A percentile compares a stretch with the other conserved stretches of the same genome.
Conservation (phyloP, 2,888 invertebrate species). For the Muscina levida region DNA sequence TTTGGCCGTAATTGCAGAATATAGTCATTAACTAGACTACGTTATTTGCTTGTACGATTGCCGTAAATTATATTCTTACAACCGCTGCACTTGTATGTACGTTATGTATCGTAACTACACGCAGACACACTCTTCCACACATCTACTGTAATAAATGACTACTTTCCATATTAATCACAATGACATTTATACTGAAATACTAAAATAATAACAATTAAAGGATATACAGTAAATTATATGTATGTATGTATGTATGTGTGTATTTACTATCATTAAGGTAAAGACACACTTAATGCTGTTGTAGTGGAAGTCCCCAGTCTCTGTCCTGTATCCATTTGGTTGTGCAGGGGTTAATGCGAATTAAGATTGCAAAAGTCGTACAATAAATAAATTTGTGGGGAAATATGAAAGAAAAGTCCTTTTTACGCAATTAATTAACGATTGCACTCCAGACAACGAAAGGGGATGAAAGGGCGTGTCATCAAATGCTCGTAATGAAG, state of each 20-base stretch:
- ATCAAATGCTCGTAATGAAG: conserved; percentile 54
- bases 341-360: conserved; percentile 3
- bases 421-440: conserved; percentile 75
- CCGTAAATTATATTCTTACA: background rate
- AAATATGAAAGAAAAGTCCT: conserved; percentile 58
- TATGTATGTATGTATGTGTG: conserved; percentile 3
- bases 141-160: background rate
- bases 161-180: conserved; percentile 35
- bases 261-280: conserved; percentile 43
- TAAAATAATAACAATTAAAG: conserved; percentile 13
- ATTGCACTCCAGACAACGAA: conserved; percentile 70
- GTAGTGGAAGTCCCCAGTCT: background rate
- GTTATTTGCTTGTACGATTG: too few species aligned
- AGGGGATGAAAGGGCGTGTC: conserved; percentile 20
- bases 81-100: background rate
- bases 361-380: conserved; percentile 45
- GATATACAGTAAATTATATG: background rate
- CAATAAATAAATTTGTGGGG: conserved; percentile 54
- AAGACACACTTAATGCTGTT: conserved; percentile 20
- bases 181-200: conserved; percentile 32
- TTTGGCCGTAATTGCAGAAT: too few species aligned
- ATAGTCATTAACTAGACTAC: too few species aligned
- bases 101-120: background rate
- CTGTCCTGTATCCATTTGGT: background rate
- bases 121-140: background rate